phyloP scores from a whole-genome alignment of 2,888 invertebrate species.

The Doris montereyensis region DNA sequence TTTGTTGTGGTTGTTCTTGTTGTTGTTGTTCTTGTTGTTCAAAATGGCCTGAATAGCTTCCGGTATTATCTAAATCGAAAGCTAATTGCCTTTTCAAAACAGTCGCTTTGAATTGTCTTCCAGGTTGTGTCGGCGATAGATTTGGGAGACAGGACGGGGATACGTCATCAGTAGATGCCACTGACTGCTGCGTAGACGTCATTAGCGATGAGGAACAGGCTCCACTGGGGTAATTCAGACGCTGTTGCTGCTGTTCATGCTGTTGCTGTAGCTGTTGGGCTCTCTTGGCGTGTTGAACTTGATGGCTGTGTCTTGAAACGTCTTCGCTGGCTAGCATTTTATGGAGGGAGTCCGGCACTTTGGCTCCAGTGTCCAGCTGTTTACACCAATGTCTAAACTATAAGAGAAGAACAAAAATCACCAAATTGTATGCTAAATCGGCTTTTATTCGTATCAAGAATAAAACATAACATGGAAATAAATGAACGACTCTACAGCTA shows the following conservation, averaged over 20 bases:
- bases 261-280: neutral
- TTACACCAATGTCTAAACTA: constrained; percentile 59
- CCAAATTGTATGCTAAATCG: too few species aligned
- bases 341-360: constrained; percentile 49
- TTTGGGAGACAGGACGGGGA: too few species aligned
- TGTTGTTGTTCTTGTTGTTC: neutral
- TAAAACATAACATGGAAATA: too few species aligned
- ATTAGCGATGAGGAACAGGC: constrained; percentile 1
- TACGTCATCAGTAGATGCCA: too few species aligned
- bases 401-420: constrained; percentile 13
- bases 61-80: too few species aligned
- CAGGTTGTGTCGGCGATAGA: too few species aligned
- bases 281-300: constrained; percentile 5
- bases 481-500: too few species aligned
- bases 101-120: neutral
- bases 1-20: too few species aligned
- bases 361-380: constrained; percentile 52
- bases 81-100: constrained; percentile 12
- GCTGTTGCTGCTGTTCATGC: constrained; percentile 6
- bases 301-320: neutral
- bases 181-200: too few species aligned
- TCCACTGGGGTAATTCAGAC: neutral
- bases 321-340: constrained; percentile 41
- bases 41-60: too few species aligned
- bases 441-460: too few species aligned